Evolutionary conservation across 1,140 invertebrate species (phyloP).

Genomic region (Ctenoplectra terminalis): DNA sequence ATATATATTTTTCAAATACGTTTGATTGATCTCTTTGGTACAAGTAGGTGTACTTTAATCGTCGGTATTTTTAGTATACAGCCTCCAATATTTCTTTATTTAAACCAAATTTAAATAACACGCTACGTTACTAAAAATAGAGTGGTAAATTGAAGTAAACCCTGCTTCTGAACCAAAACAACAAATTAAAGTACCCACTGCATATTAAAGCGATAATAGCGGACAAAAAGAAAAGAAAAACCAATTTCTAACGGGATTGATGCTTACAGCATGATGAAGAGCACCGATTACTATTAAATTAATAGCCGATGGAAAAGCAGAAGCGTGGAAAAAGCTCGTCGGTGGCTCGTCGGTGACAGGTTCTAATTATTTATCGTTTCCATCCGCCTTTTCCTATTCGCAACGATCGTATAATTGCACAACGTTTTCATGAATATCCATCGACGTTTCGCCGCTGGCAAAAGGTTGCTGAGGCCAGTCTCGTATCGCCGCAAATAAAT

Average conservation of each 20-base stretch:
- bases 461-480: neutral
- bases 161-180: too few species aligned
- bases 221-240: neutral
- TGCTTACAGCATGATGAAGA: neutral
- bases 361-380: slow-evolving; percentile 19
- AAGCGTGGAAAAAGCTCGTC: neutral
- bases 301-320: too few species aligned
- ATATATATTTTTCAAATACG: too few species aligned
- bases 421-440: slow-evolving; percentile 32
- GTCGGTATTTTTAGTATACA: too few species aligned
- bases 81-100: too few species aligned
- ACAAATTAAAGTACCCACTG: too few species aligned
- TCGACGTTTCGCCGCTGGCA: slow-evolving; percentile 20
- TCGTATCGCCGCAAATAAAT: slow-evolving; percentile 15
- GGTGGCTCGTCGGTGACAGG: neutral
- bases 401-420: slow-evolving; percentile 15
- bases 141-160: too few species aligned
- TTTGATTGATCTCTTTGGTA: too few species aligned
- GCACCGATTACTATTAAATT: neutral
- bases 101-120: too few species aligned
- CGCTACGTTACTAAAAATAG: too few species aligned
- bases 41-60: too few species aligned
- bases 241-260: neutral
- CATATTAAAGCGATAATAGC: too few species aligned
- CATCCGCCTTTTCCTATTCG: slow-evolving; percentile 3